Conservation (phyloP, 2,888 invertebrate species). For the Drosophila prolongata region DNA sequence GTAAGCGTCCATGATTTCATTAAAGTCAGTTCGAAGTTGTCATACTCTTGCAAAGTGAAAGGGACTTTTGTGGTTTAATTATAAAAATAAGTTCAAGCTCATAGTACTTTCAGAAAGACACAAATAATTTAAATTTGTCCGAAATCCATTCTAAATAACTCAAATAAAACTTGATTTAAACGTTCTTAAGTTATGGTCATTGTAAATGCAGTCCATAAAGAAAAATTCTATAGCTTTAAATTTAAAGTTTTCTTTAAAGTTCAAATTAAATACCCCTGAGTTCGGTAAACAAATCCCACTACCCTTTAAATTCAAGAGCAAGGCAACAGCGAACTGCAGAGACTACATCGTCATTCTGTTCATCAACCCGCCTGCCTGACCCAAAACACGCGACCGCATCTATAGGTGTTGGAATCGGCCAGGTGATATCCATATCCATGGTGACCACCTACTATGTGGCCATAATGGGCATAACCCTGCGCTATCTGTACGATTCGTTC, state of each 20-base stretch:
- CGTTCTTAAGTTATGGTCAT: too few species aligned
- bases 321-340: slow-evolving; percentile 7
- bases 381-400: slow-evolving; percentile 26
- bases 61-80: too few species aligned
- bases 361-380: slow-evolving; percentile 21
- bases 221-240: too few species aligned
- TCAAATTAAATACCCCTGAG: not conserved
- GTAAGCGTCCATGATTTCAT: slow-evolving; percentile 83
- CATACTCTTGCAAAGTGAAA: slow-evolving; percentile 32
- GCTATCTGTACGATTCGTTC: slow-evolving; percentile 88
- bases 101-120: too few species aligned
- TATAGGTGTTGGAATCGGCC: slow-evolving; percentile 86
- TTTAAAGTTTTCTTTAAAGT: not conserved
- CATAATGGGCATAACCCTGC: slow-evolving; percentile 88
- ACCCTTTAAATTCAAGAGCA: slow-evolving; percentile 7
- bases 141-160: too few species aligned
- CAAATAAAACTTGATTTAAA: too few species aligned
- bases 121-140: too few species aligned
- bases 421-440: slow-evolving; percentile 86
- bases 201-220: too few species aligned
- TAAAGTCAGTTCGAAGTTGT: not conserved
- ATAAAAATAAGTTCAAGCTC: too few species aligned
- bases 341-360: slow-evolving; percentile 28
- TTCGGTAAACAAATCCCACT: not conserved
- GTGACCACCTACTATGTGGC: slow-evolving; percentile 89